A percentile compares a stretch with the other conserved stretches of the same genome.
phyloP scores from a whole-genome alignment of 2,797 vertebrate species.

The Rhadinocentrus ornatus region DNA sequence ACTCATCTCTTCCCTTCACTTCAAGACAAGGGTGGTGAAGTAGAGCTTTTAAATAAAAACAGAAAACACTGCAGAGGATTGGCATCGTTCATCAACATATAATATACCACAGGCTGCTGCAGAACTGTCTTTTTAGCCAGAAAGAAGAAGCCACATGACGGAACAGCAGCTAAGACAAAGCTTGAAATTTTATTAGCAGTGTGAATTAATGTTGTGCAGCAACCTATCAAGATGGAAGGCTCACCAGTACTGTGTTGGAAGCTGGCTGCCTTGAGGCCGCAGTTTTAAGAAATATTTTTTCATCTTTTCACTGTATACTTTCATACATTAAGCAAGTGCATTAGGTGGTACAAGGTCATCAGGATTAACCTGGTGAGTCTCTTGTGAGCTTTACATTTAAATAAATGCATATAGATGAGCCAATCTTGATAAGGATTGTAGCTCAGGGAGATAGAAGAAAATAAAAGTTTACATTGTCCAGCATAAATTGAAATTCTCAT shows the following conservation, averaged over 20 bases:
- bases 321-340: neutral
- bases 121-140: neutral
- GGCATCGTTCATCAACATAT: neutral
- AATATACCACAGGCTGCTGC: neutral
- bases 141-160: neutral
- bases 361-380: conserved; percentile 37
- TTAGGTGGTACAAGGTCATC: conserved; percentile 39
- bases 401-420: conserved; percentile 63
- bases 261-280: neutral
- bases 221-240: too few relatives aligned
- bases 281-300: conserved; percentile 2
- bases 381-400: conserved; percentile 53
- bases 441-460: conserved; percentile 37
- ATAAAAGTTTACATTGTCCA: conserved; percentile 8
- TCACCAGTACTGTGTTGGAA: conserved; percentile 10
- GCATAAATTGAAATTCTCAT: conserved; percentile 32
- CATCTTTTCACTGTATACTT: conserved; percentile 1
- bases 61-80: neutral
- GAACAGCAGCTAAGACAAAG: too few relatives aligned
- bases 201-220: too few relatives aligned
- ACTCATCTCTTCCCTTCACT: neutral
- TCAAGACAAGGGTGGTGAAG: too few relatives aligned
- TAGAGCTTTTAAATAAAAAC: too few relatives aligned
- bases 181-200: too few relatives aligned
- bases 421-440: conserved; percentile 25